These are phyloP conservation scores for Protomyctophum bolini DNA, from an alignment of 2,113 vertebrate species.

Conservation along the genomic window DNA sequence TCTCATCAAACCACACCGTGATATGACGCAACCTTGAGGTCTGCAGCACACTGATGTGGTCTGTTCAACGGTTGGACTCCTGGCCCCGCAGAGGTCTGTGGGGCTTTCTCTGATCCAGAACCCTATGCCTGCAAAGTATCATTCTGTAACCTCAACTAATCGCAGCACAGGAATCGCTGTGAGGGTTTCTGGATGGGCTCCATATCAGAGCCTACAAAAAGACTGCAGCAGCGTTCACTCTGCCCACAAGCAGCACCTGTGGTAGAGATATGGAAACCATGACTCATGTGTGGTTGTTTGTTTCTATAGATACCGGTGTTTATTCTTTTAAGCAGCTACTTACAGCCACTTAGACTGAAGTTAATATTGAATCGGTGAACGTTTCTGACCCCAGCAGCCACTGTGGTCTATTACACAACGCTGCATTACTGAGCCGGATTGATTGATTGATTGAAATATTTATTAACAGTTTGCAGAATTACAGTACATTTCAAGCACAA, in stretches of 20 bases:
- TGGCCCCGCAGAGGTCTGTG: conserved; percentile 42
- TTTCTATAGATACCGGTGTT: conserved; percentile 52
- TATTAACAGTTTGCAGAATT: too few species aligned
- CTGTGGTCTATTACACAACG: too few species aligned
- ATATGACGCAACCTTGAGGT: conserved; percentile 47
- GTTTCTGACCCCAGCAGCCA: neutral
- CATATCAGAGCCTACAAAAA: conserved; percentile 24
- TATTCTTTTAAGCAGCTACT: conserved; percentile 32
- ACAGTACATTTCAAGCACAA: too few species aligned
- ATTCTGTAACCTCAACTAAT: conserved; percentile 34
- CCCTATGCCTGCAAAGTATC: conserved; percentile 24
- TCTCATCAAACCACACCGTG: conserved; percentile 67
- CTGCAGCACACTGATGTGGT: conserved; percentile 57
- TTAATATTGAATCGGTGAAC: conserved; percentile 7
- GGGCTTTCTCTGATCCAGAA: conserved; percentile 37
- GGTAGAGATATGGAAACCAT: conserved; percentile 55
- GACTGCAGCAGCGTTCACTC: neutral
- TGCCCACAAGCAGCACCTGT: conserved; percentile 53
- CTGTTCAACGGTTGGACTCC: conserved; percentile 16
- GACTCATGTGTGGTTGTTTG: conserved; percentile 55
- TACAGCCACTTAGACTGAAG: conserved; percentile 9
- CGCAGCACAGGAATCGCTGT: conserved; percentile 42
- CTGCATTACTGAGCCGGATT: too few species aligned
- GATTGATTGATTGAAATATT: too few species aligned
- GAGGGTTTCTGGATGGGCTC: conserved; percentile 9